Evolutionary conservation across 2,888 invertebrate species (phyloP), one percentile per base, ranked within the genome.

Genomic region (Xanthia icteritia): DNA sequence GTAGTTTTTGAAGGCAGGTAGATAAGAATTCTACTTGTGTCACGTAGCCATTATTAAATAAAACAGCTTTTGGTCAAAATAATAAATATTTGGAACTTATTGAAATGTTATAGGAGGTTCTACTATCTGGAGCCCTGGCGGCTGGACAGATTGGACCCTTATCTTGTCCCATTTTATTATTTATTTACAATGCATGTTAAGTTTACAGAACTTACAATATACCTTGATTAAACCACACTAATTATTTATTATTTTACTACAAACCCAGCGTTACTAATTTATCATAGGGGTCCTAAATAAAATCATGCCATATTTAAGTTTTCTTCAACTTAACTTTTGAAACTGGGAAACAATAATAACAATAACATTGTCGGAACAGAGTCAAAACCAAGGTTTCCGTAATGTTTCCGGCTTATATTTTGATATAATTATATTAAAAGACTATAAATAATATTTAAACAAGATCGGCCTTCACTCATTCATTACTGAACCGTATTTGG

Each of bases 391-490:
- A 84, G 85, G 85, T 61, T 74, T 73, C 23, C 56, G 1, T 64
- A 54, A 51, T 36, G 48, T 76, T 84, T 84, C 83, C 83, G 85
- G 74, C 58, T 81, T 8, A 48, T 36, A 68, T 73, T 82, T 72
- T 75, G 75, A 83, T 82, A 78, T 66, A 73, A 51, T 36, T 61
- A 27, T 60, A 84, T 84, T 66, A 73, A 11, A 76, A 79, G 45
- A 39, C 73, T 73, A 67, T 84, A 78, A 81, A 84, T 78, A 64
- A 67, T 82, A 67, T 73, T 75, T 68, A 73, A 73, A 81, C 64
- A 68, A 81, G 60, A 84, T 56, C n/a, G 69, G 5, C 83, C 83
- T 84, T 84, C 81, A 61, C 6, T 72, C 17, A 56, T 6, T 72
- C 17, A 61, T 69, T 66, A 67, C 11, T 66, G 61, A 42, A 71